Evolutionary conservation across 2,888 invertebrate species (phyloP).

Genomic region (Aphidius colemani): DNA sequence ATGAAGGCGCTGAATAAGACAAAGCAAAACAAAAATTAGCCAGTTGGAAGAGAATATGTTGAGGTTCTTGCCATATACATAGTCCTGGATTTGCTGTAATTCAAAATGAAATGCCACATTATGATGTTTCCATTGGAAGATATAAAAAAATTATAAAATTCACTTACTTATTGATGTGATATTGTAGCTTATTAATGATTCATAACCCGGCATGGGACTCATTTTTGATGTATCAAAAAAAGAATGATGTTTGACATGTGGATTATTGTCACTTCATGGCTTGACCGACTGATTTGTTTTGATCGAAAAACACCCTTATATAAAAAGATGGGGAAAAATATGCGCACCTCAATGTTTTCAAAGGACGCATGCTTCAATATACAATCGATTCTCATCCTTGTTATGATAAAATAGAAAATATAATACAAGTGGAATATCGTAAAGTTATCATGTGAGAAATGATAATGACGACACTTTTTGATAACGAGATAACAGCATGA

Average conservation of each 20-base stretch:
- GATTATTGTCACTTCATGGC: constrained; percentile 32
- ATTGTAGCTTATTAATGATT: constrained; percentile 53
- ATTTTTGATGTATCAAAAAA: constrained; percentile 35
- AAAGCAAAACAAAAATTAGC: constrained; percentile 79
- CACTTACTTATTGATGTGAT: constrained; percentile 49
- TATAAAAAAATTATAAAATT: constrained; percentile 11
- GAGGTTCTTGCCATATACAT: constrained; percentile 71
- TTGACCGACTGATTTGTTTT: constrained; percentile 38
- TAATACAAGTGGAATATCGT: neutral
- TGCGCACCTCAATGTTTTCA: constrained; percentile 8
- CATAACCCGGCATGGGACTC: constrained; percentile 55
- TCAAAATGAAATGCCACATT: constrained; percentile 9
- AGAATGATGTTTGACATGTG: constrained; percentile 9
- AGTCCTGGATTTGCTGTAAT: constrained; percentile 49
- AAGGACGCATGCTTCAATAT: constrained; percentile 34
- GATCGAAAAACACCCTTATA: constrained; percentile 32
- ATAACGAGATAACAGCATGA: too few species aligned
- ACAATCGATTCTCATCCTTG: constrained; percentile 33
- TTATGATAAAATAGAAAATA: constrained; percentile 22
- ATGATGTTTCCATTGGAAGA: too few species aligned
- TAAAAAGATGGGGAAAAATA: neutral
- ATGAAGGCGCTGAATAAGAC: constrained; percentile 80
- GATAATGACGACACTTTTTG: too few species aligned
- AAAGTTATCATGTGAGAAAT: constrained; percentile 1
- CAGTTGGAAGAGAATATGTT: constrained; percentile 75